Evolutionary conservation across 2,888 invertebrate species (phyloP).

Genomic region (Neoscelio sp.): DNA sequence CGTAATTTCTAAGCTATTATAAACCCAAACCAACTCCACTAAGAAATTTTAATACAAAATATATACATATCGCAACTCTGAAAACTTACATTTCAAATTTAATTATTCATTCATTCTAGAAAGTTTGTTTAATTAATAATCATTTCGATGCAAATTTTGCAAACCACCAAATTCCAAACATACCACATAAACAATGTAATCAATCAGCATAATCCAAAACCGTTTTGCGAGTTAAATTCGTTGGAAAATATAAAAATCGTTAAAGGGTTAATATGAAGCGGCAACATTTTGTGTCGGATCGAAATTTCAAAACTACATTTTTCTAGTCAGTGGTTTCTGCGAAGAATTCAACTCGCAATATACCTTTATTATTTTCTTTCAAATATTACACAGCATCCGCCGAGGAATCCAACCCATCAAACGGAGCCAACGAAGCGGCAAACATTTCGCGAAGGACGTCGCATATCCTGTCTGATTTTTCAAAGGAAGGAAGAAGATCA

Average conservation of each 20-base stretch:
- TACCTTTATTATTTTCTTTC: constrained; percentile 69
- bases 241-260: constrained; percentile 1
- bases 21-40: not conserved
- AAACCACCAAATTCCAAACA: too few relatives aligned
- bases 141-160: not conserved
- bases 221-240: not conserved
- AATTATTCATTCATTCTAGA: not conserved
- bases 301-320: constrained; percentile 44
- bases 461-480: constrained; percentile 74
- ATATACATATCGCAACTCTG: not conserved
- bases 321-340: constrained; percentile 46
- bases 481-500: constrained; percentile 71
- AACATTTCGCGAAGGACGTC: constrained; percentile 72
- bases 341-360: constrained; percentile 35
- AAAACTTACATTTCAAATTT: too few relatives aligned
- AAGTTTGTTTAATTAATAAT: not conserved
- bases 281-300: not conserved
- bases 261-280: constrained; percentile 17
- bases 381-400: constrained; percentile 70
- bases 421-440: constrained; percentile 75
- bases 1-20: too few relatives aligned
- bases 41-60: not conserved
- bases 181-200: too few relatives aligned
- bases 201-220: too few relatives aligned
- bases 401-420: constrained; percentile 73